Conservation (phyloP, 1,140 invertebrate species). For the Rhopalosiphum maidis region DNA sequence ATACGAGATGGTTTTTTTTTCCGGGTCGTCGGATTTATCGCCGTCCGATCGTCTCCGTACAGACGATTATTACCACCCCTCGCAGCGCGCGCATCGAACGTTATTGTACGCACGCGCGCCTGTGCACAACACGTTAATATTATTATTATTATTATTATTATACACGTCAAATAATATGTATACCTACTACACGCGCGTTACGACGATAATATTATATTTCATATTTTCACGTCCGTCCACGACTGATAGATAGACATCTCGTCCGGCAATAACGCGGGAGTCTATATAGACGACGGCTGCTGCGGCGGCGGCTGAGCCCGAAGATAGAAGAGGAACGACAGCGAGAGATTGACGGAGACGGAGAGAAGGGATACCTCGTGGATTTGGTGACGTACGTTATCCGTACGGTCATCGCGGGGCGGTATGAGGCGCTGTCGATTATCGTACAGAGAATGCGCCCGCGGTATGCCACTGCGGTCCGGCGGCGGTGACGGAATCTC, state of each 20-base stretch:
- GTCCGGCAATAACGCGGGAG: neutral
- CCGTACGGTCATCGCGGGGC: neutral
- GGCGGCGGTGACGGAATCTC: neutral
- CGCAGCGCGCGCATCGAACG: neutral
- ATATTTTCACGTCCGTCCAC: neutral
- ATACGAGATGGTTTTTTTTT: too few relatives aligned
- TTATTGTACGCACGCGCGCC: neutral
- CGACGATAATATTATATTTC: slow-evolving; percentile 8
- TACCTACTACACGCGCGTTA: neutral
- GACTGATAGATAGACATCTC: neutral
- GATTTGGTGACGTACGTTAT: slow-evolving; percentile 20
- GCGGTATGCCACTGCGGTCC: neutral
- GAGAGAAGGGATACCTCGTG: neutral
- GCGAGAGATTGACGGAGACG: too few relatives aligned
- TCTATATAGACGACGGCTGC: too few relatives aligned
- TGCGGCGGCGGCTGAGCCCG: too few relatives aligned
- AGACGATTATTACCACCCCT: neutral
- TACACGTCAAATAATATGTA: too few relatives aligned
- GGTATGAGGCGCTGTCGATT: neutral
- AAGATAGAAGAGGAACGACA: neutral
- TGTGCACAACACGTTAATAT: too few relatives aligned
- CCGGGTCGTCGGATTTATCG: neutral
- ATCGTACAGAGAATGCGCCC: neutral
- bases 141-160: too few relatives aligned
- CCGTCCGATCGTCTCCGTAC: neutral